phyloP scores from a whole-genome alignment of 2,113 vertebrate species.

The Zosterops borbonicus region DNA sequence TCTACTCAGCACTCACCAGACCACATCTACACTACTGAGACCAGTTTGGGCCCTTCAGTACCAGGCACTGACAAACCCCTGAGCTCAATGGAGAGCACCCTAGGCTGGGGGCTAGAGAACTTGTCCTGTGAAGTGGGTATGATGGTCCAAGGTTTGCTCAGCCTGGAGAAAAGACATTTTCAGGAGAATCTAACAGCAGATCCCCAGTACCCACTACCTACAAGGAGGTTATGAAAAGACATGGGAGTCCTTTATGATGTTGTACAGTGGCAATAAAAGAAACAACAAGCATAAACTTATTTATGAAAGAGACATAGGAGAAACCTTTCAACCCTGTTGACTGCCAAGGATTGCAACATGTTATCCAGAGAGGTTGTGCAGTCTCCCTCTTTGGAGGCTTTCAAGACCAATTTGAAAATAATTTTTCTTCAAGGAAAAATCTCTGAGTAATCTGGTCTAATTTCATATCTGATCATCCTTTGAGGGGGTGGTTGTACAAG shows the following conservation, averaged over 20 bases:
- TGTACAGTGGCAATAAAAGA: rapidly evolving
- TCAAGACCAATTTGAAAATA: not conserved
- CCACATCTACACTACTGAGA: not conserved
- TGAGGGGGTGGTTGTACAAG: not conserved
- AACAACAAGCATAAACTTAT: not conserved
- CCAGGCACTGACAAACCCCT: rapidly evolving
- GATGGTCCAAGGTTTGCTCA: not conserved
- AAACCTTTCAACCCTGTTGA: not conserved
- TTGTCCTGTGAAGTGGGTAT: not conserved
- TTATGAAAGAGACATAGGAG: not conserved
- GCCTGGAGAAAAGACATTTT: not conserved
- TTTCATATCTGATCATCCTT: not conserved
- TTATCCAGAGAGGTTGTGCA: not conserved
- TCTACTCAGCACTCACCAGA: not conserved
- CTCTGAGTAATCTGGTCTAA: not conserved
- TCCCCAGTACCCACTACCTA: not conserved
- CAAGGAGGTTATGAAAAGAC: not conserved
- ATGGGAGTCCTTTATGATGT: not conserved
- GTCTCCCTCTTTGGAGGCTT: not conserved
- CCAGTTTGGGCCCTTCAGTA: not conserved
- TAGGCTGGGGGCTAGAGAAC: not conserved
- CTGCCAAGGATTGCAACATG: not conserved
- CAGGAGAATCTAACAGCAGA: not conserved
- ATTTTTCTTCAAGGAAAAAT: not conserved
- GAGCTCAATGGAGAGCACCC: not conserved